A percentile compares a stretch with the other conserved stretches of the same genome.
Conservation (phyloP, 1,140 invertebrate genomes). For the Centruroides vittatus region DNA sequence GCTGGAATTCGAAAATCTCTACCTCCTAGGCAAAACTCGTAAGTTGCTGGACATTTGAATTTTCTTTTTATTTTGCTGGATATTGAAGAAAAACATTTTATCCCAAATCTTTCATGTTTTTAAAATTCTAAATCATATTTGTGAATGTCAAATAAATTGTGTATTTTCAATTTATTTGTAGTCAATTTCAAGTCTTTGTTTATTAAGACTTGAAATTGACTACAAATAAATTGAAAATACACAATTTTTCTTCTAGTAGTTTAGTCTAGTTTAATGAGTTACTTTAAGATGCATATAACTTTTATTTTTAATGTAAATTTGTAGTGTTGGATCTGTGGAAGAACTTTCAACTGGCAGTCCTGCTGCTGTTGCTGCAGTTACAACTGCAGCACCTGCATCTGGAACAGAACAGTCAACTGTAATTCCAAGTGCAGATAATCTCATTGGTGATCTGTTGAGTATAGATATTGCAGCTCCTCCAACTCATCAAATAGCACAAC, state of each 20-base stretch:
- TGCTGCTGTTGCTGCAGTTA: conserved; percentile 11
- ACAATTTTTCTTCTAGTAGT: too few species aligned
- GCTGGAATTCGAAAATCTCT: conserved; percentile 27
- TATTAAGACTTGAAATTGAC: too few species aligned
- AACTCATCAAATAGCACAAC: conserved; percentile 33
- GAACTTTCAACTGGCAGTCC: conserved; percentile 28
- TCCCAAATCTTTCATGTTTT: too few species aligned
- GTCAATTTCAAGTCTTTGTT: too few species aligned
- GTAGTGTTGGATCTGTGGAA: conserved; percentile 31
- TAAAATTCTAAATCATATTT: too few species aligned
- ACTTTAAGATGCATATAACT: too few species aligned
- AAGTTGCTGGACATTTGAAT: neutral
- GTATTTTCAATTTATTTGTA: too few species aligned
- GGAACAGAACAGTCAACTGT: conserved; percentile 43
- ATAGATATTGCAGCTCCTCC: conserved; percentile 67
- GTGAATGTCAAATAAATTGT: too few species aligned
- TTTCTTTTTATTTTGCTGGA: too few species aligned
- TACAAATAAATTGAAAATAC: too few species aligned
- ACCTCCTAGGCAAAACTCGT: conserved; percentile 22
- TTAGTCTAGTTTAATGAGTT: too few species aligned
- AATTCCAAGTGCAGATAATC: conserved; percentile 78
- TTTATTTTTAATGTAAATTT: neutral
- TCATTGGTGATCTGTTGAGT: conserved; percentile 91
- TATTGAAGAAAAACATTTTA: too few species aligned
- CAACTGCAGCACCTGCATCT: conserved; percentile 10